Conservation (phyloP, 1,140 invertebrate genomes). For the Solenopsis fugax region DNA sequence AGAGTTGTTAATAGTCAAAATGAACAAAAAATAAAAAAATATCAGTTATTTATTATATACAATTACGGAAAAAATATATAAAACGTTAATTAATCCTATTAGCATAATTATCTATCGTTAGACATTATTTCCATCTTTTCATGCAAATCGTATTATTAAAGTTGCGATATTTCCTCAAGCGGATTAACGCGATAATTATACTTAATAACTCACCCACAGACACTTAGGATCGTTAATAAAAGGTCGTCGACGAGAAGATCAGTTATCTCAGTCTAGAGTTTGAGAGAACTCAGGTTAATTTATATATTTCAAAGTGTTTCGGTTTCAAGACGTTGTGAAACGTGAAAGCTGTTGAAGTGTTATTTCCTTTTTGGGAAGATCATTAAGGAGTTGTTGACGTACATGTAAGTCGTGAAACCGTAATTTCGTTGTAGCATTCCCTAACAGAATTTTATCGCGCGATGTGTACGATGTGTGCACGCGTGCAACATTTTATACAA, state of each 20-base stretch:
- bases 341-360: not conserved
- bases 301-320: not conserved
- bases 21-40: not conserved
- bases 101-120: slow-evolving; percentile 15
- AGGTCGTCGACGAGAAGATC: not conserved
- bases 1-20: too few species aligned
- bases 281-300: not conserved
- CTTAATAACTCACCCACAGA: slow-evolving; percentile 13
- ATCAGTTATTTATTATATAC: not conserved
- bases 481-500: slow-evolving; percentile 17
- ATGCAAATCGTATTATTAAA: slow-evolving; percentile 12
- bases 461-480: not conserved
- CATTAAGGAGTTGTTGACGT: not conserved
- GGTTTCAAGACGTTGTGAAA: not conserved
- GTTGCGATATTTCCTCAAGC: not conserved
- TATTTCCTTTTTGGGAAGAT: not conserved
- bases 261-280: not conserved
- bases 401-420: not conserved
- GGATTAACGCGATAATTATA: slow-evolving; percentile 33
- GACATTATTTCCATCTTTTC: slow-evolving; percentile 8
- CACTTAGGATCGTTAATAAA: not conserved
- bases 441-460: not conserved
- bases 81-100: slow-evolving; percentile 19
- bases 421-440: not conserved
- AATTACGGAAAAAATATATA: slow-evolving; percentile 29